Conservation (phyloP, 2,888 invertebrate species). For the Limnephilus rhombicus region DNA sequence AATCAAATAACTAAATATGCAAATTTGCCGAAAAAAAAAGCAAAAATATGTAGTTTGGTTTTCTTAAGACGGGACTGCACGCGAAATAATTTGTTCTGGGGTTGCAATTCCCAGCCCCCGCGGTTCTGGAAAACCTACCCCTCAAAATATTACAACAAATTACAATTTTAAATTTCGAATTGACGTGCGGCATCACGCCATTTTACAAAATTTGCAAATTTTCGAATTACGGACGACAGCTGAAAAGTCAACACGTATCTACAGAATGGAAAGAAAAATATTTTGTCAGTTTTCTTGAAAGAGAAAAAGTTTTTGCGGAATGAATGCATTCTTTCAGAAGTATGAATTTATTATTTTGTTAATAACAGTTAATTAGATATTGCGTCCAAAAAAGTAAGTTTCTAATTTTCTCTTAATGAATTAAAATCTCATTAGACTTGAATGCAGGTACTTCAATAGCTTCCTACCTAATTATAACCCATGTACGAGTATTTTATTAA, state of each 20-base stretch:
- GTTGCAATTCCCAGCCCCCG: constrained; percentile 24
- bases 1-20: constrained; percentile 66
- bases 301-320: not conserved
- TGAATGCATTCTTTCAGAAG: not conserved
- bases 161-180: constrained; percentile 34
- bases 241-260: constrained; percentile 8
- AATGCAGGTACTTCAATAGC: too few species aligned
- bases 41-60: constrained; percentile 39
- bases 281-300: not conserved
- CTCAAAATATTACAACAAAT: constrained; percentile 29
- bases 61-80: constrained; percentile 43
- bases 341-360: not conserved
- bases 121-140: constrained; percentile 25
- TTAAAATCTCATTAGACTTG: too few species aligned
- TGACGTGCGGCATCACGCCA: constrained; percentile 43
- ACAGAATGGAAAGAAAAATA: not conserved
- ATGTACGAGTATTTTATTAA: too few species aligned
- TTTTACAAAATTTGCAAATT: not conserved
- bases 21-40: constrained; percentile 57
- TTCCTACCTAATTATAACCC: too few species aligned
- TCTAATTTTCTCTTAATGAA: too few species aligned
- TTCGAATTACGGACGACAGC: not conserved
- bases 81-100: constrained; percentile 54
- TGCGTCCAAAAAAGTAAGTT: too few species aligned
- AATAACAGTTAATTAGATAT: too few species aligned